Conservation (phyloP, 2,113 vertebrate genomes). For the Mustela lutreola region DNA sequence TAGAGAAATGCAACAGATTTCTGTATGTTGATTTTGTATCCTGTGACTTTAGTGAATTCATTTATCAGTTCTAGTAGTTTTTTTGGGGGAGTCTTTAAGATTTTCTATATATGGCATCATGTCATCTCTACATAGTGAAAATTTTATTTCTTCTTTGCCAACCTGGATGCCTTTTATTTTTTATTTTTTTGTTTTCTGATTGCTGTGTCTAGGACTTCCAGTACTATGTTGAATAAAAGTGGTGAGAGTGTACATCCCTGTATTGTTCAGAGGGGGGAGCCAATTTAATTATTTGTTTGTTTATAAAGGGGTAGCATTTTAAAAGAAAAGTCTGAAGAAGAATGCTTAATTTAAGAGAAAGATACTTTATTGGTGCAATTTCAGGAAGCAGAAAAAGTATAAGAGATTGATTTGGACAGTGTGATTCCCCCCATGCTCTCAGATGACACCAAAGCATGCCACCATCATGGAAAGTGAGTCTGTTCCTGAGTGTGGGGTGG, state of each 20-base stretch:
- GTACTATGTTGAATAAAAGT: not conserved
- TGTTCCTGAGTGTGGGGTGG: not conserved
- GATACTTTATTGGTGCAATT: not conserved
- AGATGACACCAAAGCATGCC: not conserved
- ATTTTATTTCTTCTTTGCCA: no score
- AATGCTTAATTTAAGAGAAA: not conserved
- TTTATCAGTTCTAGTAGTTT: not conserved
- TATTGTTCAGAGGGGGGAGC: not conserved
- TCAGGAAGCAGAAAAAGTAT: not conserved
- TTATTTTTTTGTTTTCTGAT: no score
- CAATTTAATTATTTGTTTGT: not conserved
- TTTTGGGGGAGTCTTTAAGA: not conserved
- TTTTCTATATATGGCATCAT: not conserved
- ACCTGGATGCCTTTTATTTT: no score
- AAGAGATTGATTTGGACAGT: not conserved
- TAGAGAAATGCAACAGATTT: not conserved
- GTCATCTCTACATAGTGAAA: no score
- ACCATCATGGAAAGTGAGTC: not conserved
- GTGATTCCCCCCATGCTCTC: not conserved
- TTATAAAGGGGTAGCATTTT: not conserved
- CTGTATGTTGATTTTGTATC: not conserved
- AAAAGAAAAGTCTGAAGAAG: constrained; percentile 21
- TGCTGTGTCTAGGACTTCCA: not conserved
- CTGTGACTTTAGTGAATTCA: not conserved
- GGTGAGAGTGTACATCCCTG: not conserved